phyloP scores from a whole-genome alignment of 1,140 invertebrate genomes.

The Achroia grisella region DNA sequence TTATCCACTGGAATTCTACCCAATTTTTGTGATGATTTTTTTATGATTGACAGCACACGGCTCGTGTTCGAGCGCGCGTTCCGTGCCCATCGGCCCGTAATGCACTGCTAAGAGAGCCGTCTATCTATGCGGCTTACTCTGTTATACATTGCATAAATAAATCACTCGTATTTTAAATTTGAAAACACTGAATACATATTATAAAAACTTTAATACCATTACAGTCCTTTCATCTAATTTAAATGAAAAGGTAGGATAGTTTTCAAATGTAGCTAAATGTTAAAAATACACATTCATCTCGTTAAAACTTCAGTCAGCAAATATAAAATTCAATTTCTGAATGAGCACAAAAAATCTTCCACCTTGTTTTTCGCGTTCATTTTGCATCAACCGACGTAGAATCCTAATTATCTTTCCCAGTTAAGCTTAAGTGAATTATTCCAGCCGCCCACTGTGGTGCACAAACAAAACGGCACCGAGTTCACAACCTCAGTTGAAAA shows the following conservation, averaged over 20 bases:
- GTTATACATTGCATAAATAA: conserved; percentile 41
- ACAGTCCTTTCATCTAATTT: conserved; percentile 29
- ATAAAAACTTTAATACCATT: no score
- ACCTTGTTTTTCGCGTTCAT: conserved; percentile 69
- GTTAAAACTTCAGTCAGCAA: conserved; percentile 69
- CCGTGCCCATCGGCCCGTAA: conserved; percentile 54
- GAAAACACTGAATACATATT: no score
- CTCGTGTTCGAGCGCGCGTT: conserved; percentile 64
- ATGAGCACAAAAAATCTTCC: conserved; percentile 69
- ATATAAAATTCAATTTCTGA: conserved; percentile 73
- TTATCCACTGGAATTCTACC: conserved; percentile 54
- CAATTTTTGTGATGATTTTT: conserved; percentile 49
- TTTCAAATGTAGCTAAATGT: conserved; percentile 49
- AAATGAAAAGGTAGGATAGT: conserved; percentile 37
- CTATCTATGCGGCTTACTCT: conserved; percentile 44
- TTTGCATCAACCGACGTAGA: conserved; percentile 71
- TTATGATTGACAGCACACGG: conserved; percentile 72
- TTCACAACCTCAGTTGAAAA: conserved; percentile 72
- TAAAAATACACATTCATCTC: conserved; percentile 59
- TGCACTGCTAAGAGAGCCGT: conserved; percentile 57
- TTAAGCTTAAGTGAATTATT: conserved; percentile 74
- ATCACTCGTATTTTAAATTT: no score
- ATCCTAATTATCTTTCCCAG: conserved; percentile 73
- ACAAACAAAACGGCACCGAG: conserved; percentile 66
- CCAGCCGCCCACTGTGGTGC: conserved; percentile 65